Conservation (phyloP, 2,113 vertebrate genomes). For the Heterotis niloticus region DNA sequence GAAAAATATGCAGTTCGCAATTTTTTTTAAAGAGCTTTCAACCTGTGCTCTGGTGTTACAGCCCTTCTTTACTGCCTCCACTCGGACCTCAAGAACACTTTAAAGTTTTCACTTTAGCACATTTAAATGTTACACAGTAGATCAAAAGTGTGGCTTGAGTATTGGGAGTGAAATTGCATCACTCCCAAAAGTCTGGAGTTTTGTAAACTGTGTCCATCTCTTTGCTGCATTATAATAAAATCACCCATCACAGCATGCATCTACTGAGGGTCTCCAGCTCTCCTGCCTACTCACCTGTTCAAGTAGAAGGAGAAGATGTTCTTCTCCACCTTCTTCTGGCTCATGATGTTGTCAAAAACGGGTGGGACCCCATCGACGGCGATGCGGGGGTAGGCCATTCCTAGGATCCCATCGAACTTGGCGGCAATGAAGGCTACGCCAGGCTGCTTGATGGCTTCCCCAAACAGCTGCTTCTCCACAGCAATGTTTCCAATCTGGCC, state of each 20-base stretch:
- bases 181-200: too few relatives aligned
- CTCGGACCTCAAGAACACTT: too few relatives aligned
- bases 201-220: too few relatives aligned
- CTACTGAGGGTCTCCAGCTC: too few relatives aligned
- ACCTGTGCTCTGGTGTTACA: too few relatives aligned
- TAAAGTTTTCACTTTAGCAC: too few relatives aligned
- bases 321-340: conserved; percentile 75
- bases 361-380: conserved; percentile 75
- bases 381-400: conserved; percentile 83
- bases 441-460: conserved; percentile 87
- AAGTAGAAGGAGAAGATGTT: conserved; percentile 94
- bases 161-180: too few relatives aligned
- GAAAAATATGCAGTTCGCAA: too few relatives aligned
- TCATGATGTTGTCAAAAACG: conserved; percentile 87
- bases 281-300: conserved; percentile 72
- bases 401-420: conserved; percentile 93
- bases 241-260: not conserved
- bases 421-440: conserved; percentile 84
- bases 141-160: too few relatives aligned
- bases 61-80: too few relatives aligned
- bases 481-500: conserved; percentile 59
- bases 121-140: too few relatives aligned
- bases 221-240: not conserved
- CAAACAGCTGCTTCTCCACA: conserved; percentile 75
- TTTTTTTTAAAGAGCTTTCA: too few relatives aligned